Conservation (phyloP, 2,113 vertebrate genomes). For the Coptodon bakossiorum region DNA sequence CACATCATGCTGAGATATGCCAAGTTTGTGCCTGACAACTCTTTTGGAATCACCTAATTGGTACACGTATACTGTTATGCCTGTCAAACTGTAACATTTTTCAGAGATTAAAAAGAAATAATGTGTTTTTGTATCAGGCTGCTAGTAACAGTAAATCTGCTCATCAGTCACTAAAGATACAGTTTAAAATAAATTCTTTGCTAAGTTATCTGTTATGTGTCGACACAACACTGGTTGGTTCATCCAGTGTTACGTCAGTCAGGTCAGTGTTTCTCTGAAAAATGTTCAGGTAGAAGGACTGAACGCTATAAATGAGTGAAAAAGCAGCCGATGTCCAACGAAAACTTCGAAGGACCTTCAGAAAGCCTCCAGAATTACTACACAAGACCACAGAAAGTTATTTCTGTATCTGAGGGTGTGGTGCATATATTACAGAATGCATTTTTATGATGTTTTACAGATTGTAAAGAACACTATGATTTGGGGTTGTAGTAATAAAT, state of each 20-base stretch:
- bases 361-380: background rate
- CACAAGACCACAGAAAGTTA: background rate
- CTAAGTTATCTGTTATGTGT: background rate
- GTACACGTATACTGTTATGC: background rate
- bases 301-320: background rate
- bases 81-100: background rate
- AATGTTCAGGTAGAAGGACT: background rate
- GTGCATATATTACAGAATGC: background rate
- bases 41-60: background rate
- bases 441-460: background rate
- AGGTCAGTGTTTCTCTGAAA: background rate
- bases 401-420: background rate
- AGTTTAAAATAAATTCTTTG: background rate
- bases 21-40: background rate
- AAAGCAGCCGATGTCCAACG: background rate
- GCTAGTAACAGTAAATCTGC: background rate
- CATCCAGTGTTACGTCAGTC: background rate
- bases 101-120: background rate
- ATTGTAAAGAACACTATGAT: background rate
- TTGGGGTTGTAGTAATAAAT: background rate
- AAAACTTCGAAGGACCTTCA: background rate
- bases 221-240: background rate
- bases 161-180: background rate
- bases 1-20: background rate
- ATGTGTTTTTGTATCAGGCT: background rate